Evolutionary conservation across 2,888 invertebrate species (phyloP), one percentile per base, ranked within the genome.

Genomic region (Amorpha juglandis): DNA sequence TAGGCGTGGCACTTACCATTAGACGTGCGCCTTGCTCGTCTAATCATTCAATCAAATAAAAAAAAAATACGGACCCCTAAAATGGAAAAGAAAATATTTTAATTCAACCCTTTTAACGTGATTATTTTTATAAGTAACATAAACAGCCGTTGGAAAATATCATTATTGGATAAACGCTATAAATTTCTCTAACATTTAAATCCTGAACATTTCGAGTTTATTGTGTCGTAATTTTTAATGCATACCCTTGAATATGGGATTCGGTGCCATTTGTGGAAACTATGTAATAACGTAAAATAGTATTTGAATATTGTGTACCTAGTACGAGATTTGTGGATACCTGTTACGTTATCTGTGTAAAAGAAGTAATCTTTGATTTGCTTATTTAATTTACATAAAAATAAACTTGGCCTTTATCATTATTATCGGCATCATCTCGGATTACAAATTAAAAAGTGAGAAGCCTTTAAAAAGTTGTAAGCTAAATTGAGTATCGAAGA

Each of bases 61-160:
- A n/a, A n/a, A n/a, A n/a, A n/a, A n/a, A 4, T 27, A 27, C 4
- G 27, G 27, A 27, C 1, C 27, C 27, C 27, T 27, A 27, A 27
- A 27, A 27, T 27, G 27, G 27, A 27, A 27, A 27, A 38, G 19
- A 58, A 58, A 58, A 21, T 42, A 58, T 19, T 55, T 55, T 55
- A 55, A 58, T 42, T 58, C 42, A 58, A 58, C 38, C 12, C 58
- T 58, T 12, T 58, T 42, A 58, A 38, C 27, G 58, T 19, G 58
- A 19, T 58, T 42, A n/a, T 55, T 55, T 55, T 52, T 11, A 19
- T 12, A 19, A 58, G 42, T 58, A 58, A 19, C 58, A 58, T 58
- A 42, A 58, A 38, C 12, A 16, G 58, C 58, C 58, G 38, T 19
- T 1, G 19, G 19, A 42, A 42, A 38, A 38, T 19, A 42, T 19